A percentile compares a stretch with the other conserved stretches of the same genome.
phyloP scores from a whole-genome alignment of 2,888 invertebrate species.

The Rhorus exstirpatorius region DNA sequence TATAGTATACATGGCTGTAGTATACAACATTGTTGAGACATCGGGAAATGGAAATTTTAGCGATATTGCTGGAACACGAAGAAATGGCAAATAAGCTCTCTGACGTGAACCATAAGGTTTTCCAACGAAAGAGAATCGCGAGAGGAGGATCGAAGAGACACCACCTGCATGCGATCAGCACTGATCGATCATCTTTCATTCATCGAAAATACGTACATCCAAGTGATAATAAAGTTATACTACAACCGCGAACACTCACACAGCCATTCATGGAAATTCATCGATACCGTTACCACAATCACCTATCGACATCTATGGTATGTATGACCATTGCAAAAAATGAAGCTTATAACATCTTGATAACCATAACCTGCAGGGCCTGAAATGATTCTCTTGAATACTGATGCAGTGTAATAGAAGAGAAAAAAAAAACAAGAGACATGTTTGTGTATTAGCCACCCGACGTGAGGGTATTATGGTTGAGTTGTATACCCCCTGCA shows the following conservation, averaged over 20 bases:
- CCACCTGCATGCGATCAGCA: slow-evolving; percentile 21
- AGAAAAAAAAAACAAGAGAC: slow-evolving; percentile 13
- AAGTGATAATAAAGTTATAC: slow-evolving; percentile 15
- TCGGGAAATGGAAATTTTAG: background rate
- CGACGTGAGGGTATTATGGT: slow-evolving; percentile 32
- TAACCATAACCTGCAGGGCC: slow-evolving; percentile 17
- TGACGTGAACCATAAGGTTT: background rate
- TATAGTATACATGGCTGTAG: slow-evolving; percentile 1
- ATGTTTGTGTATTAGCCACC: slow-evolving; percentile 44
- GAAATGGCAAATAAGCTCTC: slow-evolving; percentile 13
- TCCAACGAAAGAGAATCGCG: background rate
- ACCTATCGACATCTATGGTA: slow-evolving; percentile 1
- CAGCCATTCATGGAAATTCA: slow-evolving; percentile 7
- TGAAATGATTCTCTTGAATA: slow-evolving; percentile 12
- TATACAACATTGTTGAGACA: background rate
- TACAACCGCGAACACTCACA: background rate
- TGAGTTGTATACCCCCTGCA: slow-evolving; percentile 17
- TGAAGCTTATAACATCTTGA: slow-evolving; percentile 39
- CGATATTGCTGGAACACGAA: background rate
- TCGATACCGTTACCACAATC: background rate
- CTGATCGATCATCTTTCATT: slow-evolving; percentile 52
- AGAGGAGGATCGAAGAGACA: slow-evolving; percentile 25
- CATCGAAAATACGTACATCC: background rate
- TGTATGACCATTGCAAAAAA: background rate
- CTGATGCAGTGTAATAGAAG: background rate